phyloP scores from a whole-genome alignment of 2,888 invertebrate genomes.

The Nemapogon koenigi region DNA sequence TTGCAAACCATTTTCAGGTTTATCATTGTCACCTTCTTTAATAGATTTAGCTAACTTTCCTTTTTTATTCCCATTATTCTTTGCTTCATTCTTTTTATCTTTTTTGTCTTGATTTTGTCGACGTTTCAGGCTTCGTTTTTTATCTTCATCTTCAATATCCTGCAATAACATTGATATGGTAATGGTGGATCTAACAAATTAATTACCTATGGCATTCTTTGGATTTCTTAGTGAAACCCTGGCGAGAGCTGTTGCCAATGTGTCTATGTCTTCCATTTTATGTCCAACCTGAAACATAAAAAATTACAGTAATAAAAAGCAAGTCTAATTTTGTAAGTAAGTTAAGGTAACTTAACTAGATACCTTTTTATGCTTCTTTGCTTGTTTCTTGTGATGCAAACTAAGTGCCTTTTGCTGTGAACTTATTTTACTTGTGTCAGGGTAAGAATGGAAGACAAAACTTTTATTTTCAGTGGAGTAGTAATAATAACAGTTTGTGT shows the following conservation, averaged over 20 bases:
- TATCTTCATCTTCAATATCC: constrained; percentile 32
- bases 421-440: constrained; percentile 46
- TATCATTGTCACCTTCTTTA: constrained; percentile 6
- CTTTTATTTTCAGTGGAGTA: constrained; percentile 78
- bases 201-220: constrained; percentile 56
- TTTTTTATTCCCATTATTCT: constrained; percentile 14
- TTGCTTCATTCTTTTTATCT: constrained; percentile 17
- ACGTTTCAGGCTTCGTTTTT: constrained; percentile 5
- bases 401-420: constrained; percentile 26
- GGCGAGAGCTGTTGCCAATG: constrained; percentile 55
- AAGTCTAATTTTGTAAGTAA: too few relatives aligned
- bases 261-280: constrained; percentile 42
- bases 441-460: constrained; percentile 84
- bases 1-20: constrained; percentile 7
- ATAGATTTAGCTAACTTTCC: not conserved
- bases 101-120: constrained; percentile 16
- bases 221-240: constrained; percentile 56
- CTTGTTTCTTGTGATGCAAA: constrained; percentile 38
- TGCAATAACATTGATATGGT: constrained; percentile 51
- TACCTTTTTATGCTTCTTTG: constrained; percentile 42
- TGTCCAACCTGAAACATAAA: constrained; percentile 35
- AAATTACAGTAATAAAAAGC: constrained; percentile 8
- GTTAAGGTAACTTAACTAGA: not conserved
- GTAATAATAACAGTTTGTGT: constrained; percentile 82
- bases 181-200: constrained; percentile 34